Percentiles rank a stretch among this genome's conserved stretches.
phyloP scores from a whole-genome alignment of 2,888 invertebrate species.

The Malthinus flaveolus region DNA sequence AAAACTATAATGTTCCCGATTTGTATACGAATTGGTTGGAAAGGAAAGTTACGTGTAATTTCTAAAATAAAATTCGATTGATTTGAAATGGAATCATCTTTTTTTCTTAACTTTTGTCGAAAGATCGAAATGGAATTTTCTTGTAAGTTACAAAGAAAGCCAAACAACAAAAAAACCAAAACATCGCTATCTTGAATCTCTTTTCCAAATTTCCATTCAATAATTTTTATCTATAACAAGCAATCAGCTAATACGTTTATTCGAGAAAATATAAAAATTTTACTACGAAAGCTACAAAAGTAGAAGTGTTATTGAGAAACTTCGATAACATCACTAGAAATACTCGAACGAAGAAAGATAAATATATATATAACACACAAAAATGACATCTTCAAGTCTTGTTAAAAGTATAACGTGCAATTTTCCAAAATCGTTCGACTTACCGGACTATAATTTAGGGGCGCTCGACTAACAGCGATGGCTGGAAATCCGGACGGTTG shows the following conservation, averaged over 20 bases:
- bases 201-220: no score
- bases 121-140: no score
- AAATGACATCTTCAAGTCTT: slow-evolving; percentile 1
- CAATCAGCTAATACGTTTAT: slow-evolving; percentile 7
- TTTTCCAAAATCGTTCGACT: slow-evolving; percentile 53
- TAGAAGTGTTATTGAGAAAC: slow-evolving; percentile 7
- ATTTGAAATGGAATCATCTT: no score
- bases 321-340: slow-evolving; percentile 4
- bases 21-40: no score
- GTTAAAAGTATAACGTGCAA: slow-evolving; percentile 2
- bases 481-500: slow-evolving; percentile 95
- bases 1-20: no score
- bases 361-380: slow-evolving; percentile 4
- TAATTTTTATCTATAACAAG: slow-evolving; percentile 2
- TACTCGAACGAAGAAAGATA: slow-evolving; percentile 1
- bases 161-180: no score
- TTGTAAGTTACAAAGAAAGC: no score
- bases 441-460: slow-evolving; percentile 92
- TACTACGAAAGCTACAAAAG: slow-evolving; percentile 7
- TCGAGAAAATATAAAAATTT: slow-evolving; percentile 6
- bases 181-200: no score
- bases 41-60: no score
- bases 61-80: no score
- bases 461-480: slow-evolving; percentile 90
- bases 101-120: no score